These are phyloP conservation scores for Poeciliopsis retropinna DNA, from an alignment of 2,113 vertebrate genomes.

Conservation along the genomic window DNA sequence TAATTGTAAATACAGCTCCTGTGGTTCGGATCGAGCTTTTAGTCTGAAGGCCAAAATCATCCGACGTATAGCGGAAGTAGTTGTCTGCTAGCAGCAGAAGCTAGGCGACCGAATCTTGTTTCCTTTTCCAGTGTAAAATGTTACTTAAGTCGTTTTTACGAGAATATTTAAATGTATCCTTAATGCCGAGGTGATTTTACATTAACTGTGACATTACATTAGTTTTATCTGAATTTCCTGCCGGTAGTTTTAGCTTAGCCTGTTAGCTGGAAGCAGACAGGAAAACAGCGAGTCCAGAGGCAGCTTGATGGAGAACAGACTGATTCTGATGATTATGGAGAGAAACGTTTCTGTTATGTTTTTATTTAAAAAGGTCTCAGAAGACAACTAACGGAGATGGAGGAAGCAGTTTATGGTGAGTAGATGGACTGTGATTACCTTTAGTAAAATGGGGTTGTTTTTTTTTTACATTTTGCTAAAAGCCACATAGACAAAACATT, in stretches of 20 bases:
- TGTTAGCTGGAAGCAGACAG: too few species aligned
- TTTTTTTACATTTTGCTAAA: background rate
- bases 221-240: too few species aligned
- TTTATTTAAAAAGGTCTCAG: background rate
- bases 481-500: too few species aligned
- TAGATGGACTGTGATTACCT: background rate
- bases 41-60: background rate
- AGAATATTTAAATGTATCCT: too few species aligned
- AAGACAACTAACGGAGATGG: background rate
- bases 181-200: too few species aligned
- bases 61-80: background rate
- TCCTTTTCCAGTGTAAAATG: too few species aligned
- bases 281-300: too few species aligned
- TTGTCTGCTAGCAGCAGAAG: background rate
- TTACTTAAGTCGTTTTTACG: too few species aligned
- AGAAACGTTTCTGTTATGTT: background rate
- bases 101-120: background rate
- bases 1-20: too few species aligned
- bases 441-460: too few species aligned
- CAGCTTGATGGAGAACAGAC: background rate
- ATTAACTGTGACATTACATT: too few species aligned
- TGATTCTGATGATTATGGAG: background rate
- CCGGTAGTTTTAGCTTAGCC: too few species aligned
- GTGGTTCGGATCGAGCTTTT: background rate
- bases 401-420: background rate